A percentile compares a stretch with the other conserved stretches of the same genome.
phyloP scores from a whole-genome alignment of 2,113 vertebrate species.

The Mungos mungo region DNA sequence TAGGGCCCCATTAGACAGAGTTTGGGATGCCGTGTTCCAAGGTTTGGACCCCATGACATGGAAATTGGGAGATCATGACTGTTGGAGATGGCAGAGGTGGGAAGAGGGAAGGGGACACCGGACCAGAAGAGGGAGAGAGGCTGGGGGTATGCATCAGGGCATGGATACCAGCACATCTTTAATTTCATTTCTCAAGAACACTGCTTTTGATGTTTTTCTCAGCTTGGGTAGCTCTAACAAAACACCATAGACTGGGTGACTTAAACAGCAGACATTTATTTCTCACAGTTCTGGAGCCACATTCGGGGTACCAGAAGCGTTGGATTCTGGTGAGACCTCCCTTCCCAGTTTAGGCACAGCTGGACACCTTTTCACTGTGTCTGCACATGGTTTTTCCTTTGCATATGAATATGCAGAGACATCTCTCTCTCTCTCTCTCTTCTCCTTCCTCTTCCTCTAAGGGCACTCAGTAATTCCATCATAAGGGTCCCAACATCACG shows the following conservation, averaged over 20 bases:
- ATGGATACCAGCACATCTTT: background rate
- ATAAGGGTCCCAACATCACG: background rate
- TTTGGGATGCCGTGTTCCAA: background rate
- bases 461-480: background rate
- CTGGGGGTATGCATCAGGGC: background rate
- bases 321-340: background rate
- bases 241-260: background rate
- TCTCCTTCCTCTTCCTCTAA: background rate
- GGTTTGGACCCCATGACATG: background rate
- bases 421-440: too few species aligned
- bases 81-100: background rate
- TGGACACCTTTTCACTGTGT: too few species aligned
- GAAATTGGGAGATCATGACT: too few species aligned
- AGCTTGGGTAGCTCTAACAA: background rate
- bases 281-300: background rate
- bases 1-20: background rate
- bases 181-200: background rate
- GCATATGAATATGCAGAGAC: background rate
- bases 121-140: background rate
- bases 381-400: background rate
- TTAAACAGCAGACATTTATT: background rate
- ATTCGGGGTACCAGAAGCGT: background rate
- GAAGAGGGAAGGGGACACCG: background rate
- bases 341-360: background rate
- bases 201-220: background rate